Conservation (phyloP, 2,113 vertebrate genomes). For the Seriola dumerili region DNA sequence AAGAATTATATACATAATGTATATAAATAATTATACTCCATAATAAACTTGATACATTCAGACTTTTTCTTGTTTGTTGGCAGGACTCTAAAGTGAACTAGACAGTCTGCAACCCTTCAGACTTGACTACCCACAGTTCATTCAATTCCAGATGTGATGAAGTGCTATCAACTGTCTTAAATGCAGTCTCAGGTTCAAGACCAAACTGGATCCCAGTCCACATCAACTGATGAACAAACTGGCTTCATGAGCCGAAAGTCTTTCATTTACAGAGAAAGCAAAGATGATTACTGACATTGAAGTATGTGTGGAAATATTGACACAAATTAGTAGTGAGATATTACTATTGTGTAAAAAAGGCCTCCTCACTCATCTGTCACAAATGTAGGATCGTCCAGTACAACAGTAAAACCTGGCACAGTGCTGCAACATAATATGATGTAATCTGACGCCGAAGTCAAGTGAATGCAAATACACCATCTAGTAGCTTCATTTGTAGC, state of each 20-base stretch:
- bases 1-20: too few species aligned
- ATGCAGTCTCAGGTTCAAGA: constrained; percentile 1
- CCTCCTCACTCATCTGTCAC: too few species aligned
- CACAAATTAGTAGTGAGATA: not conserved
- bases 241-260: not conserved
- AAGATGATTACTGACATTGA: too few species aligned
- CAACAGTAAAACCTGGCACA: too few species aligned
- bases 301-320: not conserved
- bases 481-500: not conserved
- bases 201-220: not conserved
- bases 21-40: not conserved
- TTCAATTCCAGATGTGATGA: not conserved
- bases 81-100: not conserved
- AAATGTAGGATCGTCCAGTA: too few species aligned
- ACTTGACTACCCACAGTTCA: not conserved
- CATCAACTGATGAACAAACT: not conserved
- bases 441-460: too few species aligned
- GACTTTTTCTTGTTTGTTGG: not conserved
- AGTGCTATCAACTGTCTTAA: not conserved
- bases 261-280: not conserved
- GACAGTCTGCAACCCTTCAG: not conserved
- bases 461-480: too few species aligned
- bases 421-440: too few species aligned
- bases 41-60: not conserved
- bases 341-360: too few species aligned